Evolutionary conservation across 2,797 vertebrate genomes (phyloP).

Genomic region (Hippopotamyrus pictus): DNA sequence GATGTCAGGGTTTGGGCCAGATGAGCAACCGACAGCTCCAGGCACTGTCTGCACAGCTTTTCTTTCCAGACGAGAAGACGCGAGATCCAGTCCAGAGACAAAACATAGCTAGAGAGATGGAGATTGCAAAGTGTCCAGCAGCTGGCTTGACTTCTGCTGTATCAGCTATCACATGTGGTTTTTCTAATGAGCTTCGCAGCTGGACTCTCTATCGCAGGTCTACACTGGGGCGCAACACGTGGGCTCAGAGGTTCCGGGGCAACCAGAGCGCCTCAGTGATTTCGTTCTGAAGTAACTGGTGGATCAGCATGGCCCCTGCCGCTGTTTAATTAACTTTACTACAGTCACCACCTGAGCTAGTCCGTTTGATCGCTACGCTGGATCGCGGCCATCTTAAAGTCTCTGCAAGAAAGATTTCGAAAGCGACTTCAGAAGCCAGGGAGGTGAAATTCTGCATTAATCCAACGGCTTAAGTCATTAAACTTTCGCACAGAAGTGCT

Average conservation of each 20-base stretch:
- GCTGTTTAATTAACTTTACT: not conserved
- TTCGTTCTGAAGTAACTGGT: not conserved
- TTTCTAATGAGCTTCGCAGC: not conserved
- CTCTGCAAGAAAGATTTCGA: conserved; percentile 30
- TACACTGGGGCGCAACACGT: not conserved
- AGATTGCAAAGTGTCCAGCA: not conserved
- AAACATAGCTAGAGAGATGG: not conserved
- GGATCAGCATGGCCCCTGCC: not conserved
- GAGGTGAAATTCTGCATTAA: conserved; percentile 22
- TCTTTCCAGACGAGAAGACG: not conserved
- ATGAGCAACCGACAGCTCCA: not conserved
- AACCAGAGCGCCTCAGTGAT: not conserved
- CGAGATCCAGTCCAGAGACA: not conserved
- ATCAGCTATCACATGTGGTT: not conserved
- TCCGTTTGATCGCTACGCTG: not conserved
- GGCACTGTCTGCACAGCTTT: not conserved
- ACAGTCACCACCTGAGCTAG: not conserved
- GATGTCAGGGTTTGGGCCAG: not conserved
- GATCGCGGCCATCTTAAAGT: conserved; percentile 21
- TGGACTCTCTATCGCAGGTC: not conserved
- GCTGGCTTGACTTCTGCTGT: not conserved
- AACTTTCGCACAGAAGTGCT: conserved; percentile 36
- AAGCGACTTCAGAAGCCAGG: conserved; percentile 18
- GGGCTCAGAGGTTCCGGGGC: not conserved
- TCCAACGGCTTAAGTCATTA: conserved; percentile 33